phyloP scores from a whole-genome alignment of 2,888 invertebrate genomes.

The Pseudococcus longispinus region DNA sequence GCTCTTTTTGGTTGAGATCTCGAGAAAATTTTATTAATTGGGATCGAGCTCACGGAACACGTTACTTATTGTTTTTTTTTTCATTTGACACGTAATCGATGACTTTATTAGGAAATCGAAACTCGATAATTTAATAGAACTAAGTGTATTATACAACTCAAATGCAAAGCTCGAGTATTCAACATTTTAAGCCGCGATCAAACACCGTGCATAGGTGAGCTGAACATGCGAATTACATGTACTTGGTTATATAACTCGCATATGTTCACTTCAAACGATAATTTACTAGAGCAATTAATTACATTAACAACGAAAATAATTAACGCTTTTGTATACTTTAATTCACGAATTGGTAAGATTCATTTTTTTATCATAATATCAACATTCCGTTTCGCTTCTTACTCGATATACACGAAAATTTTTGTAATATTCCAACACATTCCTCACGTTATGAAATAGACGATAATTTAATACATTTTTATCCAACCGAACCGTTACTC shows the following conservation, averaged over 20 bases:
- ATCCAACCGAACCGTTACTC: not conserved
- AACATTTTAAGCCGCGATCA: constrained; percentile 3
- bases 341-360: not conserved
- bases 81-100: not conserved
- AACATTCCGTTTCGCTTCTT: constrained; percentile 1
- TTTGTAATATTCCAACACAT: not conserved
- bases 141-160: not conserved
- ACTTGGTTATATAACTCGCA: constrained; percentile 8
- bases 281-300: constrained; percentile 34
- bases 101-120: constrained; percentile 22
- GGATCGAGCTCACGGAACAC: not conserved
- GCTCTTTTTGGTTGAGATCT: not conserved
- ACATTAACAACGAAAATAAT: not conserved
- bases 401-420: not conserved
- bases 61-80: not conserved
- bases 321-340: constrained; percentile 9
- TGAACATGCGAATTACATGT: constrained; percentile 15
- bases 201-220: constrained; percentile 2
- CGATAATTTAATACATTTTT: not conserved
- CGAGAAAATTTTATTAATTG: not conserved
- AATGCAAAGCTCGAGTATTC: not conserved
- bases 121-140: constrained; percentile 7
- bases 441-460: not conserved
- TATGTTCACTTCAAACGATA: constrained; percentile 2
- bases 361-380: not conserved